Percentiles rank a stretch among this genome's conserved stretches.
Conservation (phyloP, 2,113 vertebrate species). For the Patagioenas fasciata region DNA sequence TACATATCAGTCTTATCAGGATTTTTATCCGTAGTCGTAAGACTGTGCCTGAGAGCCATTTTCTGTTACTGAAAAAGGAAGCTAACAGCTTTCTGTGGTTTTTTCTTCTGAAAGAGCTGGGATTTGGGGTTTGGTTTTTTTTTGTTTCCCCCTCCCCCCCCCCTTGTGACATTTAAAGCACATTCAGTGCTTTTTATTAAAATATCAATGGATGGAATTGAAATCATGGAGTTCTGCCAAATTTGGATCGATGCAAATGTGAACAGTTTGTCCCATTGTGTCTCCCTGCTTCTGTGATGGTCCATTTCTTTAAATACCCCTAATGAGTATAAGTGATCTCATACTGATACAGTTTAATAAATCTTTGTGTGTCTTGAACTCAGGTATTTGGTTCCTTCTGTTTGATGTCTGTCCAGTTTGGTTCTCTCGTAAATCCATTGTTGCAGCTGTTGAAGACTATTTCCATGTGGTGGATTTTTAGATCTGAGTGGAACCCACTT, state of each 20-base stretch:
- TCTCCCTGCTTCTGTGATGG: background rate
- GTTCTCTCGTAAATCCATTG: accelerated
- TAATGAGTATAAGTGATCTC: background rate
- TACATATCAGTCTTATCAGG: accelerated
- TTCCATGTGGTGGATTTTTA: background rate
- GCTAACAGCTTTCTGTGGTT: background rate
- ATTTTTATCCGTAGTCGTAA: background rate
- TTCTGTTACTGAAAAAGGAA: background rate
- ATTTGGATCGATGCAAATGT: background rate
- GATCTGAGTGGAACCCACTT: background rate
- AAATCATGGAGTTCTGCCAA: background rate
- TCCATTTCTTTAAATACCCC: background rate
- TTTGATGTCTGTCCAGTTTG: accelerated
- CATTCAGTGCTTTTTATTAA: background rate
- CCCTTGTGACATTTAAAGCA: background rate
- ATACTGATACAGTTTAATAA: background rate
- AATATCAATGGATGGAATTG: background rate
- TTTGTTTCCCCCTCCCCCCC: background rate
- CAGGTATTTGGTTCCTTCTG: background rate
- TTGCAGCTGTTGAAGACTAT: background rate
- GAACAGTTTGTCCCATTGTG: background rate
- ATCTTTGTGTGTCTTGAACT: background rate
- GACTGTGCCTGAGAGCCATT: background rate
- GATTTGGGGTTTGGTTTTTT: background rate
- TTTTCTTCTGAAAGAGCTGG: background rate